Evolutionary conservation across 2,113 vertebrate species (phyloP), one percentile per base, ranked within the genome.

Genomic region (Xiphophorus couchianus): DNA sequence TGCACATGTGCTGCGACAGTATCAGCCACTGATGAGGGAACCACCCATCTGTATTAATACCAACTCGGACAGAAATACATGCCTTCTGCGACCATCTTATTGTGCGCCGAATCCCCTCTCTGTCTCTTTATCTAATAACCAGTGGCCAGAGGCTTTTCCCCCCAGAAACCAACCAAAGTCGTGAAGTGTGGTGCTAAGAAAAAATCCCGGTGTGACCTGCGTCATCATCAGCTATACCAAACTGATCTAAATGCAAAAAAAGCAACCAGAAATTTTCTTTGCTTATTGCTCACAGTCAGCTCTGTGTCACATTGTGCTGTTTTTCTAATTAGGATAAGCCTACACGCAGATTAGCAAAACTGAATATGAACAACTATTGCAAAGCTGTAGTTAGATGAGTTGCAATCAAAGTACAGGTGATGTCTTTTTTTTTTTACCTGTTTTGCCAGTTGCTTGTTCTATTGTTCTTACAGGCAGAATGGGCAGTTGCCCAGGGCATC

Each of bases 31-130:
- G 76, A 90, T 1, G n/a, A 75, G 60, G 61, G 61, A 35, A 69
- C 73, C 66, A 73, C 78, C 80, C 80, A 0, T 39, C 69, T 14
- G 66, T 84, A 84, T 87, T 87, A 82, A 87, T 83, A 86, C 71
- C 65, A 48, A 7, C 66, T 62, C 4, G 35, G 74, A 86, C 80
- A 78, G 69, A 89, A 85, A 89, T 83, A 89, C 79, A 82, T 68
- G 67, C 27, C 14, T 64, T 42, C 28, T 13, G 60, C 67, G 31
- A 62, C 73, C 68, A 58, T 65, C 17, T 78, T 61, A 31, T 69
- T 85, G 71, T 64, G 62, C 19, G 7, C 62, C 28, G 63, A 66
- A 66, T 19, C 28, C 25, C 27, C 25, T 37, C 62, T 61, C 62
- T 10, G 42, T 0, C 1, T 80, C 61, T 62, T 88, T 89, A 86